Evolutionary conservation across 1,140 invertebrate genomes (phyloP).

Genomic region (Drosophila rufa): DNA sequence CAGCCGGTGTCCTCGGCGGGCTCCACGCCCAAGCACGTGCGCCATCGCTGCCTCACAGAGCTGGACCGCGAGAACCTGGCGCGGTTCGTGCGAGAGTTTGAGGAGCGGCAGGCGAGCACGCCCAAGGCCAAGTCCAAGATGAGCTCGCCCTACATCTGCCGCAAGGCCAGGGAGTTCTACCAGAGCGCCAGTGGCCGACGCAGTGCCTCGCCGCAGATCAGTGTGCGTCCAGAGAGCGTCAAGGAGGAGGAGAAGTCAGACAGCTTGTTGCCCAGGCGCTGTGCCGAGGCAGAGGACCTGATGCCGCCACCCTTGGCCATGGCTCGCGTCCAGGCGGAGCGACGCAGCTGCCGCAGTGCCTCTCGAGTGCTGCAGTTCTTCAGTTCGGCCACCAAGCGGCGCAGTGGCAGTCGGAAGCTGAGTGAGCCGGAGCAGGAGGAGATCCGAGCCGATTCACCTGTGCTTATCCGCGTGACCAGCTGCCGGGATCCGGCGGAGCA

Average conservation of each 20-base stretch:
- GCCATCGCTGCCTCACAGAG: constrained; percentile 75
- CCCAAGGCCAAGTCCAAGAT: constrained; percentile 64
- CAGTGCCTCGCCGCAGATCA: constrained; percentile 71
- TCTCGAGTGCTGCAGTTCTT: constrained; percentile 77
- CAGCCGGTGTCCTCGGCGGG: constrained; percentile 38
- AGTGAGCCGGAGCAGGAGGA: constrained; percentile 55
- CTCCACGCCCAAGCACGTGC: constrained; percentile 15
- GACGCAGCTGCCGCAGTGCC: constrained; percentile 74
- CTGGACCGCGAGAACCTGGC: constrained; percentile 75
- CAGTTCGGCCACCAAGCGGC: constrained; percentile 67
- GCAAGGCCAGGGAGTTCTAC: constrained; percentile 72
- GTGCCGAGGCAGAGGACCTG: constrained; percentile 69
- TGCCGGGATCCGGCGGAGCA: constrained; percentile 28
- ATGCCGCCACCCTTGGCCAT: constrained; percentile 69
- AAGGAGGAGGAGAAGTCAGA: constrained; percentile 20
- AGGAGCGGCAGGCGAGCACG: constrained; percentile 61
- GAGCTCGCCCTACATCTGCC: constrained; percentile 62
- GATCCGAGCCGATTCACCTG: constrained; percentile 51
- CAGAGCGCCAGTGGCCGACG: constrained; percentile 70
- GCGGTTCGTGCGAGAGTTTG: constrained; percentile 74
- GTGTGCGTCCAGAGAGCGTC: constrained; percentile 11
- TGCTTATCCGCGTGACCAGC: constrained; percentile 58
- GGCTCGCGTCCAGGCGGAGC: constrained; percentile 67
- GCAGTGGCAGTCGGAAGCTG: constrained; percentile 60
- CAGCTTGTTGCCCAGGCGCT: constrained; percentile 27